These are phyloP conservation scores for Drosophila teissieri DNA, from an alignment of 1,140 invertebrate species.

Conservation along the genomic window DNA sequence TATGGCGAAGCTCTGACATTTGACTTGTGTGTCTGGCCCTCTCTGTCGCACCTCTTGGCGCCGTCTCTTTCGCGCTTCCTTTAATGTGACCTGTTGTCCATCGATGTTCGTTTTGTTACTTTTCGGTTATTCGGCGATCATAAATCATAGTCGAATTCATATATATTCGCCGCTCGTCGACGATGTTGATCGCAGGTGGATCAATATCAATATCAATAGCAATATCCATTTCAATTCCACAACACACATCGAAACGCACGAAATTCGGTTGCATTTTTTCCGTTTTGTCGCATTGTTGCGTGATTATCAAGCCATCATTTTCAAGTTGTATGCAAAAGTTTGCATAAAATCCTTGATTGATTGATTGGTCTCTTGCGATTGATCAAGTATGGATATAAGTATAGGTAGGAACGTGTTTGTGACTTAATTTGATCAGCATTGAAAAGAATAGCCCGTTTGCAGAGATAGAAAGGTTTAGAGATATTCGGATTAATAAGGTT, in stretches of 20 bases:
- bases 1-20: conserved; percentile 76
- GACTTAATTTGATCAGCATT: conserved; percentile 36
- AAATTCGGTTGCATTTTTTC: conserved; percentile 53
- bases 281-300: conserved; percentile 41
- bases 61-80: conserved; percentile 51
- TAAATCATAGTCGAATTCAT: conserved; percentile 58
- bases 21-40: conserved; percentile 52
- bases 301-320: conserved; percentile 18
- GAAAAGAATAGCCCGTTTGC: not conserved
- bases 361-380: conserved; percentile 38
- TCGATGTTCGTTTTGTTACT: conserved; percentile 17
- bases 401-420: conserved; percentile 10
- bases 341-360: conserved; percentile 37
- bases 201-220: conserved; percentile 13
- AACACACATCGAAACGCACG: not conserved
- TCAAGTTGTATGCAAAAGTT: conserved; percentile 39
- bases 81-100: conserved; percentile 68
- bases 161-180: conserved; percentile 20
- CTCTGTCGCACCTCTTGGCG: conserved; percentile 5
- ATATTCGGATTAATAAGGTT: no score
- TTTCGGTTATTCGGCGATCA: conserved; percentile 38
- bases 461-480: not conserved
- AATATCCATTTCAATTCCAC: not conserved
- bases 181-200: conserved; percentile 30
- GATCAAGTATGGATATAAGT: not conserved